A percentile compares a stretch with the other conserved stretches of the same genome.
These are phyloP conservation scores for Fragariocoptes setiger DNA, from an alignment of 1,140 invertebrate species.

Conservation along the genomic window DNA sequence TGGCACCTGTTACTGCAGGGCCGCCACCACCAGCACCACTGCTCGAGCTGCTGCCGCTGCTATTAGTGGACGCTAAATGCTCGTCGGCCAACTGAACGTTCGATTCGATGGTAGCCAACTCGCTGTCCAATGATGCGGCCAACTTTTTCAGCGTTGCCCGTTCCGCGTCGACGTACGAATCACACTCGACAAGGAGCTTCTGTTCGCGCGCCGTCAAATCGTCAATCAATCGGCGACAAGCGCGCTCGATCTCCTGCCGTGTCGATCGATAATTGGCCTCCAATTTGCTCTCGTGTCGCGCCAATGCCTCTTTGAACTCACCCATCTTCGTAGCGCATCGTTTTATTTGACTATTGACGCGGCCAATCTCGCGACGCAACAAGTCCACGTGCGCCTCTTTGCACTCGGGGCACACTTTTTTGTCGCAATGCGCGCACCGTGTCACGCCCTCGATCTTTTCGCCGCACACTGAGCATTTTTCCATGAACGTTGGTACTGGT, in stretches of 20 bases:
- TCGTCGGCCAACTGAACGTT: constrained; percentile 85
- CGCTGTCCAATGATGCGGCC: constrained; percentile 68
- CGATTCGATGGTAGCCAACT: constrained; percentile 63
- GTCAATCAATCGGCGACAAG: constrained; percentile 52
- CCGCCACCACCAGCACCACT: too few species aligned
- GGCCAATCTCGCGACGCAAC: constrained; percentile 55
- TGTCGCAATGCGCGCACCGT: constrained; percentile 68
- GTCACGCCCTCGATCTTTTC: constrained; percentile 62
- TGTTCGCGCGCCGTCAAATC: constrained; percentile 55
- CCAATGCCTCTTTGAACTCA: constrained; percentile 43
- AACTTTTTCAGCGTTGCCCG: constrained; percentile 41
- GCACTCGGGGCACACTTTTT: constrained; percentile 59
- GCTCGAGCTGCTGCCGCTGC: constrained; percentile 11
- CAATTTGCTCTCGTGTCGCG: constrained; percentile 47
- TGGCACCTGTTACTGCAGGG: too few species aligned
- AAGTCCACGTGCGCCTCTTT: constrained; percentile 79
- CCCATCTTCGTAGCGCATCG: constrained; percentile 50
- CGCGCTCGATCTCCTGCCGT: constrained; percentile 65
- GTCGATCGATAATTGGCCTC: constrained; percentile 52
- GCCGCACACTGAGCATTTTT: constrained; percentile 37
- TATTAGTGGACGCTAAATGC: constrained; percentile 46
- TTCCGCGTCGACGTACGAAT: constrained; percentile 50
- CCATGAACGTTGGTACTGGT: constrained; percentile 15
- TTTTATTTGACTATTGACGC: constrained; percentile 38
- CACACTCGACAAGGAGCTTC: constrained; percentile 50